phyloP scores from a whole-genome alignment of 2,888 invertebrate species.

The Drosophila picticornis region DNA sequence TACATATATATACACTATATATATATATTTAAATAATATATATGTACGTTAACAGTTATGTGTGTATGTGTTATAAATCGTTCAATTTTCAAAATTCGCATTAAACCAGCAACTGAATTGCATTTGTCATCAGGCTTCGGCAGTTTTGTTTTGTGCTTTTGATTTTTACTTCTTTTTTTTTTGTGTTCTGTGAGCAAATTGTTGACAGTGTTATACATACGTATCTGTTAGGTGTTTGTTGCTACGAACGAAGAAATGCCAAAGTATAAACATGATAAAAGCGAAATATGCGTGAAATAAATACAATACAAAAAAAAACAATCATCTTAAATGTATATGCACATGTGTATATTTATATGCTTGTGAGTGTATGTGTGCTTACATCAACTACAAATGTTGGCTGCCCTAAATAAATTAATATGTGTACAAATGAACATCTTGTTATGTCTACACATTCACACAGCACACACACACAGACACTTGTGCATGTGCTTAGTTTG shows the following conservation, averaged over 20 bases:
- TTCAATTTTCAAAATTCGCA: constrained; percentile 42
- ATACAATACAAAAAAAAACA: constrained; percentile 27
- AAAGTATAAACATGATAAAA: constrained; percentile 35
- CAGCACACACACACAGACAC: neutral
- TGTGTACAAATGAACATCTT: constrained; percentile 35
- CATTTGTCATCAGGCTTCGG: constrained; percentile 46
- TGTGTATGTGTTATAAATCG: constrained; percentile 35
- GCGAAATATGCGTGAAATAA: constrained; percentile 38
- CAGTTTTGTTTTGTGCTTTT: constrained; percentile 43
- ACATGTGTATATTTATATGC: neutral
- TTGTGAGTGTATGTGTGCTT: constrained; percentile 8
- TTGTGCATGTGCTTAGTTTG: constrained; percentile 2
- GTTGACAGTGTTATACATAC: constrained; percentile 17
- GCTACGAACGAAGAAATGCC: constrained; percentile 34
- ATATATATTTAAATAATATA: neutral
- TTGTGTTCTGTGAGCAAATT: constrained; percentile 44
- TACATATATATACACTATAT: constrained; percentile 13
- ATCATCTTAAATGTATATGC: constrained; percentile 11
- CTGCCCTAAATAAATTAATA: constrained; percentile 56
- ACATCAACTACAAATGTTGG: constrained; percentile 12
- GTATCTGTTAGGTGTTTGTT: constrained; percentile 37
- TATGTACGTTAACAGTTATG: neutral
- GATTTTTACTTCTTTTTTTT: constrained; percentile 25
- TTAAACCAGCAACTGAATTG: constrained; percentile 40
- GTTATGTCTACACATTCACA: constrained; percentile 1